Base-by-base conservation (phyloP, 92 coral and sea anemone species). In the Virgularia gustaviana region DNA sequence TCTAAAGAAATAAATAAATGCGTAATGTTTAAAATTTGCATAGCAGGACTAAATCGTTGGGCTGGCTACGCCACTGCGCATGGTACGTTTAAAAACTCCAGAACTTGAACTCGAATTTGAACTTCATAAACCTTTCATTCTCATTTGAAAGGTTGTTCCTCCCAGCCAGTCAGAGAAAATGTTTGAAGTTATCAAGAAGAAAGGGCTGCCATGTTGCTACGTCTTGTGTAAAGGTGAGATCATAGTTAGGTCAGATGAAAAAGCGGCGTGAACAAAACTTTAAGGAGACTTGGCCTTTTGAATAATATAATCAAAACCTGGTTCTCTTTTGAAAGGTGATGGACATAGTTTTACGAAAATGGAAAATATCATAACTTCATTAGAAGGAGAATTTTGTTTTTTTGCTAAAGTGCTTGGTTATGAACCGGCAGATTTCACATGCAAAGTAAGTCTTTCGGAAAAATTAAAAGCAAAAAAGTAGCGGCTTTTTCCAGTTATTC, bases 161-260 rank as follows among this genome's bases (percentile, higher is more conserved):
- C 97, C 92, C 3, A 83, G 81, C 67, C 97, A 91, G 82, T 78
- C 97, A 19, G 76, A 83, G 18, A 81, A 64, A 87, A 91, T 91
- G 92, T 91, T 83, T 30, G 79, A 89, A 25, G 92, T 83, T 11
- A 86, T 81, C 11, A 86, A 79, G 57, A 57, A 66, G 11, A 91
- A 89, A 62, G 97, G 96, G 3, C 28, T 83, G 55, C 87, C 96
- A 6, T 95, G 90, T 61, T 89, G 90, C 9, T 86, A 86, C 61
- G 88, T 83, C 79, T 83, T 83, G 27, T 91, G 70, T 77, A 55
- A 80, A 91, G 97, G 97, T 91, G 73, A 11, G 20, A 18, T 9
- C 34, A 12, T 9, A 13, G 7, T 2, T 57, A n/a, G n/a, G n/a
- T n/a, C n/a, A n/a, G n/a, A n/a, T n/a, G n/a, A n/a, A n/a, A n/a